Conservation (phyloP, 2,888 invertebrate species). For the Thecocarcelia acutangulata region DNA sequence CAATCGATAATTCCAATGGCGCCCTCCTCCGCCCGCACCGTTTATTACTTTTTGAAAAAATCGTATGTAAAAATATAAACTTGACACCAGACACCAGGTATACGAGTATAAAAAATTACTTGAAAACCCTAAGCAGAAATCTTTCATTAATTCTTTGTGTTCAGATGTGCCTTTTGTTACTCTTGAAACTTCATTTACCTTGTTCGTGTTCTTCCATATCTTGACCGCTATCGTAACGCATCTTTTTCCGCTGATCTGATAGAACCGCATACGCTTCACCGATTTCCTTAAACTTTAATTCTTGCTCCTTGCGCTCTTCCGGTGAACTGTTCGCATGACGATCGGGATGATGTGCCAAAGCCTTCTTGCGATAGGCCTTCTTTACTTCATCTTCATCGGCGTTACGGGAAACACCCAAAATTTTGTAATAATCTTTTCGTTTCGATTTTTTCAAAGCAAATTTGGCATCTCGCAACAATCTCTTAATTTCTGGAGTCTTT, state of each 20-base stretch:
- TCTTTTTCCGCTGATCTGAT: slow-evolving; percentile 94
- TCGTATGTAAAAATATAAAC: too few relatives aligned
- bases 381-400: slow-evolving; percentile 96
- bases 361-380: slow-evolving; percentile 90
- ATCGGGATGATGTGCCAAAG: slow-evolving; percentile 96
- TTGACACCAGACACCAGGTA: too few relatives aligned
- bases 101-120: too few relatives aligned
- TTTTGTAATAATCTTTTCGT: slow-evolving; percentile 97
- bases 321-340: slow-evolving; percentile 94
- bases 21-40: too few relatives aligned
- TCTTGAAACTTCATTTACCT: slow-evolving; percentile 73
- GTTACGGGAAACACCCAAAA: slow-evolving; percentile 90
- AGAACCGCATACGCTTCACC: slow-evolving; percentile 97
- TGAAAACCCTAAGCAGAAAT: too few relatives aligned
- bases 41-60: too few relatives aligned
- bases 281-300: slow-evolving; percentile 96
- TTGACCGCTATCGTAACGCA: slow-evolving; percentile 94
- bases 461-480: slow-evolving; percentile 92
- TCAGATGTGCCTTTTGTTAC: too few relatives aligned
- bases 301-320: slow-evolving; percentile 93
- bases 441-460: slow-evolving; percentile 93
- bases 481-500: slow-evolving; percentile 90
- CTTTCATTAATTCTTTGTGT: too few relatives aligned
- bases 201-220: slow-evolving; percentile 88
- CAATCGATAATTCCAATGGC: too few relatives aligned